These are phyloP conservation scores for Monoplex corrugatus DNA, from an alignment of 2,888 invertebrate genomes.

Conservation along the genomic window DNA sequence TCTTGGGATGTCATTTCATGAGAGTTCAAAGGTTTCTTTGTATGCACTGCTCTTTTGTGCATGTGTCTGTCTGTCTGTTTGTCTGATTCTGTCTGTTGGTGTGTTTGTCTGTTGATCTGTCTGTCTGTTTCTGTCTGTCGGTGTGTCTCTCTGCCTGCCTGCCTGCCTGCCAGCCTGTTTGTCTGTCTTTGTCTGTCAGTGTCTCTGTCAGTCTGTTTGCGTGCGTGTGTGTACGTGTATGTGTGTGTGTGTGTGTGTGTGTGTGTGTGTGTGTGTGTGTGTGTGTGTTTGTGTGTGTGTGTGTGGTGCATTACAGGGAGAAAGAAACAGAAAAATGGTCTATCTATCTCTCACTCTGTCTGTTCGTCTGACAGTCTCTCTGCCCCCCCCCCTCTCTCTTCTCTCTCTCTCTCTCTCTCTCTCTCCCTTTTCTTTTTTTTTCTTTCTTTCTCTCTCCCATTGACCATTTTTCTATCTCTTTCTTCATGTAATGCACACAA, in stretches of 20 bases:
- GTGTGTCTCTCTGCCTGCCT: neutral
- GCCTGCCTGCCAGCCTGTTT: neutral
- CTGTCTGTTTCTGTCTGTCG: neutral
- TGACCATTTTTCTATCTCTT: too few species aligned
- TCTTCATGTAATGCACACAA: too few species aligned
- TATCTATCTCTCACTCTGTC: too few species aligned
- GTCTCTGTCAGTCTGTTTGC: neutral
- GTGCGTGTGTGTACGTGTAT: neutral
- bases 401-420: too few species aligned
- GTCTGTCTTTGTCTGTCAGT: neutral
- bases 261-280: conserved; percentile 22
- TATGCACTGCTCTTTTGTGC: too few species aligned
- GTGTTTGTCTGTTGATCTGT: neutral
- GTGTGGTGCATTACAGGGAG: neutral
- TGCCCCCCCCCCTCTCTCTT: too few species aligned
- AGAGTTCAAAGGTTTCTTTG: too few species aligned
- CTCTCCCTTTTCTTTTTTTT: too few species aligned
- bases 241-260: conserved; percentile 26
- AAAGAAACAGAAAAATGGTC: neutral
- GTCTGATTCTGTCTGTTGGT: neutral
- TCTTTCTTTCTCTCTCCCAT: too few species aligned
- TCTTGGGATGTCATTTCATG: too few species aligned
- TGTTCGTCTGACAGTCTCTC: too few species aligned
- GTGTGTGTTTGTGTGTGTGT: conserved; percentile 1
- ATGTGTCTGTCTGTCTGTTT: neutral